Conservation (phyloP, 2,888 invertebrate species). For the Euphydryas editha region DNA sequence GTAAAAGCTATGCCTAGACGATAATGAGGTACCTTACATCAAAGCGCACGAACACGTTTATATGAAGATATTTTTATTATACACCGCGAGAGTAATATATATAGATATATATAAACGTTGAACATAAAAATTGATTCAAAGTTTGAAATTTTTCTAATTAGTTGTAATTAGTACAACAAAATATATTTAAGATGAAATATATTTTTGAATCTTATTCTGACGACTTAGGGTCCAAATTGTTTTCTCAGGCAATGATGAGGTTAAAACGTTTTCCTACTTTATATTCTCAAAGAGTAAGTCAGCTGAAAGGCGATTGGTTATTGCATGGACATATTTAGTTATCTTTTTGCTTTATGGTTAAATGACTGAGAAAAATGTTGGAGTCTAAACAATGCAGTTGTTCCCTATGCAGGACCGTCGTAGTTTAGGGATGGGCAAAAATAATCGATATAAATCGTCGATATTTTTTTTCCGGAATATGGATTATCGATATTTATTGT, state of each 20-base stretch:
- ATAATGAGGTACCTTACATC: constrained; percentile 42
- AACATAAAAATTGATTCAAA: constrained; percentile 43
- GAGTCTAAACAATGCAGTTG: constrained; percentile 27
- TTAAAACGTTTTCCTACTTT: constrained; percentile 31
- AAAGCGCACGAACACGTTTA: constrained; percentile 40
- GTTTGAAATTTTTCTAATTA: constrained; percentile 41
- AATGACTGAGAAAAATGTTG: constrained; percentile 34
- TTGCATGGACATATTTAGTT: constrained; percentile 33
- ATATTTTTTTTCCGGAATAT: constrained; percentile 1
- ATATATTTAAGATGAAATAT: constrained; percentile 16
- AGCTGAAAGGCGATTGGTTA: constrained; percentile 40
- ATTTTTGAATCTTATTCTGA: constrained; percentile 32
- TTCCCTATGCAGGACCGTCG: constrained; percentile 27
- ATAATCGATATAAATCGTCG: too few relatives aligned
- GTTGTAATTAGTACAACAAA: constrained; percentile 42
- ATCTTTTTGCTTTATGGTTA: constrained; percentile 37
- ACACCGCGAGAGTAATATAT: constrained; percentile 36
- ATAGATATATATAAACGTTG: constrained; percentile 34
- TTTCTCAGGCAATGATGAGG: constrained; percentile 14
- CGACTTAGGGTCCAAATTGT: constrained; percentile 29
- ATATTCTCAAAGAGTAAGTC: constrained; percentile 38
- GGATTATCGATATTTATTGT: too few relatives aligned
- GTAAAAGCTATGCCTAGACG: constrained; percentile 42
- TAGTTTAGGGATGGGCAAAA: constrained; percentile 14
- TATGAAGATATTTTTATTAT: constrained; percentile 48